Conservation (phyloP, 2,888 invertebrate genomes). For the Tridacna crocea region DNA sequence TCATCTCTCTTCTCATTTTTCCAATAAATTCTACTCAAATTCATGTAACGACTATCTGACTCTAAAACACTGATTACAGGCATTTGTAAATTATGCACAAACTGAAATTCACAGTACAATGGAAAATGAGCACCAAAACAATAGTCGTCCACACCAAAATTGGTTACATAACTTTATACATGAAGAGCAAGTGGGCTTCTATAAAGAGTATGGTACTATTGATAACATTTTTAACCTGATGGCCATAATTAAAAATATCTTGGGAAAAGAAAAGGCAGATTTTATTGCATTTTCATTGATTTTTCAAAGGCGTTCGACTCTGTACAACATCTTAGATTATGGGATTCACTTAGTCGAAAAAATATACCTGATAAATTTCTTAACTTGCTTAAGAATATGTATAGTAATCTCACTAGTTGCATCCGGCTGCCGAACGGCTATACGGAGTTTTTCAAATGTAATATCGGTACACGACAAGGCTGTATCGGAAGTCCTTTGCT, state of each 20-base stretch:
- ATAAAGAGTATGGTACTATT: conserved; percentile 26
- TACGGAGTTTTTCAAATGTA: background rate
- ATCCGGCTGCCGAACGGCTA: background rate
- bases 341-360: conserved; percentile 16
- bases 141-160: no score
- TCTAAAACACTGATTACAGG: no score
- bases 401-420: background rate
- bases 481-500: background rate
- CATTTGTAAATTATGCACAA: no score
- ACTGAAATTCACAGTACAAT: no score
- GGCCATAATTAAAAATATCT: conserved; percentile 32
- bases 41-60: no score
- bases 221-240: conserved; percentile 42
- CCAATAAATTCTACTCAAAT: no score
- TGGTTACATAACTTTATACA: no score
- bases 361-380: conserved; percentile 2
- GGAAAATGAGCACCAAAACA: no score
- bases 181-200: conserved; percentile 39
- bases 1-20: no score
- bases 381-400: background rate
- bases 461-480: background rate
- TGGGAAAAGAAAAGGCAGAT: conserved; percentile 17
- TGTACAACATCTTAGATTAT: conserved; percentile 16
- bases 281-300: conserved; percentile 19
- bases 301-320: conserved; percentile 16